phyloP scores from a whole-genome alignment of 2,888 invertebrate species.

The Euzetes globulus region DNA sequence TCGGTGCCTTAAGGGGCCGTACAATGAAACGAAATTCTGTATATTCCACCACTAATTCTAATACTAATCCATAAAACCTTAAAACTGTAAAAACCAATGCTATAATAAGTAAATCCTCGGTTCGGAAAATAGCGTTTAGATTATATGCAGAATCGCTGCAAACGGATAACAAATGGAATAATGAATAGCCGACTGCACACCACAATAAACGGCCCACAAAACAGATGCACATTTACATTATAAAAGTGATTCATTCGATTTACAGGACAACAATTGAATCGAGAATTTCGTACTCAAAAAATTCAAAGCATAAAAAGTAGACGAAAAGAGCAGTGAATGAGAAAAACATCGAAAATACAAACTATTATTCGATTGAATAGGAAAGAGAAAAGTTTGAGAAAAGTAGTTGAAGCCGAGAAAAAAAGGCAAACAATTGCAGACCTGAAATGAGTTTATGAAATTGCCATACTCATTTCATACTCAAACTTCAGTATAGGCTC shows the following conservation, averaged over 20 bases:
- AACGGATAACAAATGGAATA: background rate
- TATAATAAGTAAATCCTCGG: conserved; percentile 11
- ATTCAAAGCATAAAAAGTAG: background rate
- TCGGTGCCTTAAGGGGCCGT: background rate
- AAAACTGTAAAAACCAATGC: conserved; percentile 12
- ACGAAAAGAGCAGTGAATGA: conserved; percentile 20
- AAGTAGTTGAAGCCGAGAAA: background rate
- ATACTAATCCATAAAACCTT: conserved; percentile 16
- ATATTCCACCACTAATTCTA: background rate
- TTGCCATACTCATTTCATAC: background rate
- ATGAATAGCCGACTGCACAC: background rate
- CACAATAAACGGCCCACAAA: background rate
- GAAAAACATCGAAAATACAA: background rate
- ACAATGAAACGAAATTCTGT: background rate
- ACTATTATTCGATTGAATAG: too few relatives aligned
- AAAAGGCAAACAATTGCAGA: background rate
- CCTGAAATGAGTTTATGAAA: background rate
- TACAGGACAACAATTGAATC: background rate
- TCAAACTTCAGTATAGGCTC: too few relatives aligned
- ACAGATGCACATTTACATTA: conserved; percentile 32
- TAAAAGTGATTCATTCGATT: conserved; percentile 28
- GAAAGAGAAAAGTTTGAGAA: too few relatives aligned
- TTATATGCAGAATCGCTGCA: background rate
- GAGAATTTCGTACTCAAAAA: background rate
- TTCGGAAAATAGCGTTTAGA: background rate